Evolutionary conservation across 2,113 vertebrate genomes (phyloP).

Genomic region (Boulengeromyrus knoepffleri): DNA sequence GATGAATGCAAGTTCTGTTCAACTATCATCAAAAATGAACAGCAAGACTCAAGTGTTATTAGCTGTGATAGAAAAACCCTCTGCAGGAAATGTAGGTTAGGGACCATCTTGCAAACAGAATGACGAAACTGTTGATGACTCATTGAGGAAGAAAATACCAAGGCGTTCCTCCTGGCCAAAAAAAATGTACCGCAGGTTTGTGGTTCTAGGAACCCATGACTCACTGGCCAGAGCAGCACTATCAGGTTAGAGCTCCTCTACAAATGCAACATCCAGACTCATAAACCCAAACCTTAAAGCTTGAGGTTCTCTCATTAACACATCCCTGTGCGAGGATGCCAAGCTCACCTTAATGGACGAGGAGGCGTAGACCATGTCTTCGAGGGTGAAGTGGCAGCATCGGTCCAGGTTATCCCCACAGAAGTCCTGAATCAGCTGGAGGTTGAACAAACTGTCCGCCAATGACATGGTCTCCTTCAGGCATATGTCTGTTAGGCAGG

Average conservation of each 20-base stretch:
- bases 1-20: background rate
- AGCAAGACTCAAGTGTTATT: background rate
- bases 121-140: conserved; percentile 4
- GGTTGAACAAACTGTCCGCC: conserved; percentile 94
- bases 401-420: conserved; percentile 86
- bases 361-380: conserved; percentile 93
- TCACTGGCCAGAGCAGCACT: background rate
- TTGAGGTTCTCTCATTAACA: background rate
- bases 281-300: background rate
- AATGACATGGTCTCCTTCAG: conserved; percentile 95
- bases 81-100: background rate
- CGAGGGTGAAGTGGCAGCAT: conserved; percentile 93
- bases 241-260: background rate
- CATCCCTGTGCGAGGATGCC: background rate
- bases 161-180: background rate
- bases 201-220: background rate
- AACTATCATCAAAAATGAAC: background rate
- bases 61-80: background rate
- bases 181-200: background rate
- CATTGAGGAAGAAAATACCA: background rate
- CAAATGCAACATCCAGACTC: background rate
- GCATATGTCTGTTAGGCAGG: conserved; percentile 76
- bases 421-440: conserved; percentile 91
- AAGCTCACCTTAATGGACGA: conserved; percentile 76
- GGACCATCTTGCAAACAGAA: background rate